Percentiles rank a stretch among this genome's conserved stretches.
phyloP scores from a whole-genome alignment of 2,113 vertebrate species.

The Lynx canadensis region DNA sequence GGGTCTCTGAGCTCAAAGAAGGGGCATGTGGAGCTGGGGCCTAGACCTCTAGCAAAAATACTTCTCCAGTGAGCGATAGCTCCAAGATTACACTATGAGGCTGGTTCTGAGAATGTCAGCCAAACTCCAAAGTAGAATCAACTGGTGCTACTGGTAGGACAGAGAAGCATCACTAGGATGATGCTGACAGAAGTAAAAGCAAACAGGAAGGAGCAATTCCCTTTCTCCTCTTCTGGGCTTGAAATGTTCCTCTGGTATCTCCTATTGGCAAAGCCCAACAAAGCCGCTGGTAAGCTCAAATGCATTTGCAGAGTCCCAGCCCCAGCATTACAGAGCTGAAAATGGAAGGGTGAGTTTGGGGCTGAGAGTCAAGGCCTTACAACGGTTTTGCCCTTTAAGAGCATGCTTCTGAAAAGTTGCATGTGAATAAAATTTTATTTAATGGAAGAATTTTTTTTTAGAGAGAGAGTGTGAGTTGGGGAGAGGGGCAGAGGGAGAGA shows the following conservation, averaged over 20 bases:
- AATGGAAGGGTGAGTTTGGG: not conserved
- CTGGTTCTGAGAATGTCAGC: not conserved
- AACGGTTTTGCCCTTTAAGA: not conserved
- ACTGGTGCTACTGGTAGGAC: not conserved
- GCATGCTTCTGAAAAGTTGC: not conserved
- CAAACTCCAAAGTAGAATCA: constrained; percentile 1
- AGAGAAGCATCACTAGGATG: not conserved
- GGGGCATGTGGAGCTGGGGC: not conserved
- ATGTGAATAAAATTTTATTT: constrained; percentile 1
- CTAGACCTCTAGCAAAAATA: not conserved
- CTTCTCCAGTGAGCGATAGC: not conserved
- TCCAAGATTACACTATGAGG: not conserved
- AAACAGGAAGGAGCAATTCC: not conserved
- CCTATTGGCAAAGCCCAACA: not conserved
- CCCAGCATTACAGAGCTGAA: not conserved
- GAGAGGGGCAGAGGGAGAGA: too few relatives aligned
- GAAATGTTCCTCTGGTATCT: not conserved
- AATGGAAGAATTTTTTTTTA: not conserved
- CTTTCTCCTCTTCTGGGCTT: not conserved
- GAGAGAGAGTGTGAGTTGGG: too few relatives aligned
- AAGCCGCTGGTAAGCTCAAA: not conserved
- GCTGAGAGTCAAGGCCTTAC: not conserved
- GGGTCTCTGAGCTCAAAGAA: not conserved
- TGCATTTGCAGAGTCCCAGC: not conserved
- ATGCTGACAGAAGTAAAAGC: not conserved